Percentiles rank a stretch among this genome's conserved stretches.
Evolutionary conservation across 2,888 invertebrate genomes (phyloP).

Genomic region (Drosophila neonasuta): DNA sequence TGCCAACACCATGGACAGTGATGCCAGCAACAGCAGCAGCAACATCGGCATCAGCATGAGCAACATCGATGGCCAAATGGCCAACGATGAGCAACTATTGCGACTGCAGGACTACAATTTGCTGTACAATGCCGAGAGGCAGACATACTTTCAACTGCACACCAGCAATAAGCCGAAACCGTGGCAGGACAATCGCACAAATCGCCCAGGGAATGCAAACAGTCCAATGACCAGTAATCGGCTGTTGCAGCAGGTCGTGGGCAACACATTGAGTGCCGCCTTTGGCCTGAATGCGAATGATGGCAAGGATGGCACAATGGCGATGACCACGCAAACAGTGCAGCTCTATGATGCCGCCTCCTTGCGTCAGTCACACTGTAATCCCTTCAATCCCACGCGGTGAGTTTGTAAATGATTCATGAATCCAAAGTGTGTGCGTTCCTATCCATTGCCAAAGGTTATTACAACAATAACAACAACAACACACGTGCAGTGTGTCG

Average conservation of each 20-base stretch:
- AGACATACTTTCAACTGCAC: conserved; percentile 77
- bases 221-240: conserved; percentile 31
- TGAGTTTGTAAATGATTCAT: conserved; percentile 57
- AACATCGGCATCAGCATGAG: background rate
- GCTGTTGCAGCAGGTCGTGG: conserved; percentile 68
- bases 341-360: conserved; percentile 74
- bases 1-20: conserved; percentile 17
- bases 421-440: conserved; percentile 5
- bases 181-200: conserved; percentile 4
- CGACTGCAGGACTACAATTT: conserved; percentile 77
- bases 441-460: background rate
- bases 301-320: conserved; percentile 8
- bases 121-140: conserved; percentile 77
- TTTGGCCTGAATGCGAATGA: conserved; percentile 63
- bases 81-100: conserved; percentile 60
- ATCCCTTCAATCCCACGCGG: conserved; percentile 81
- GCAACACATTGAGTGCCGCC: conserved; percentile 69
- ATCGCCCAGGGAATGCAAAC: background rate
- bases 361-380: conserved; percentile 75
- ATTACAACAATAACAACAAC: background rate
- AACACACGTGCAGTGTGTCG: too few species aligned
- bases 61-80: conserved; percentile 33
- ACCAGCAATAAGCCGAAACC: conserved; percentile 41
- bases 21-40: background rate
- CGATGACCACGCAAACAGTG: conserved; percentile 65